phyloP scores from a whole-genome alignment of 1,140 invertebrate species.

The Alviniconcha marisindica region DNA sequence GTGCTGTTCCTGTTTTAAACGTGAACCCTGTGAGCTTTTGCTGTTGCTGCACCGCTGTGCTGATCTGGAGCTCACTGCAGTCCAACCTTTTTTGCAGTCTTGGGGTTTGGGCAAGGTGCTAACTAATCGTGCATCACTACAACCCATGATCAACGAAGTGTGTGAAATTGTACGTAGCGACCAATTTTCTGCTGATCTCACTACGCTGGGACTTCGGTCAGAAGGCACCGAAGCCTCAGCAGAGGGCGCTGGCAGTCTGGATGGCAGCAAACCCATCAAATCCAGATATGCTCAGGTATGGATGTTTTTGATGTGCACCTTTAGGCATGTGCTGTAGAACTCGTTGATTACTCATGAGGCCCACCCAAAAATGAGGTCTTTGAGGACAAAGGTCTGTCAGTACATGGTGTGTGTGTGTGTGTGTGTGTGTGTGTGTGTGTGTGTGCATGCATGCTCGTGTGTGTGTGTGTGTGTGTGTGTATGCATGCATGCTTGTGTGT shows the following conservation, averaged over 20 bases:
- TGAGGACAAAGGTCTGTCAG: no score
- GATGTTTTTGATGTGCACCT: no score
- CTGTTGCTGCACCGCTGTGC: background rate
- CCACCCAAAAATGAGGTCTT: no score
- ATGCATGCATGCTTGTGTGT: no score
- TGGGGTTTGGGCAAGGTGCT: conserved; percentile 79
- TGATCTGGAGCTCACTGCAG: no score
- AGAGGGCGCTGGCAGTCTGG: background rate
- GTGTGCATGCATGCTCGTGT: no score
- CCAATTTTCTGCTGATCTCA: conserved; percentile 80
- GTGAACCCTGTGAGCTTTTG: background rate
- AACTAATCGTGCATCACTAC: conserved; percentile 76
- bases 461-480: no score
- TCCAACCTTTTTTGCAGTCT: conserved; percentile 75
- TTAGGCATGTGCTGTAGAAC: no score
- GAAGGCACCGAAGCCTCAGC: conserved; percentile 32
- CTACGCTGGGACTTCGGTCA: conserved; percentile 78
- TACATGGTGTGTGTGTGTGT: no score
- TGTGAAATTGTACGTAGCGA: conserved; percentile 80
- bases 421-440: no score
- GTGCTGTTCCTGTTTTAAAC: no score
- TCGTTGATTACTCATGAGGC: no score
- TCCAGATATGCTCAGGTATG: conserved; percentile 33
- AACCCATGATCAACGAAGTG: conserved; percentile 68
- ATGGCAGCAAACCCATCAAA: background rate